Base-by-base conservation (phyloP, 1,140 invertebrate genomes). In the Rhizoglyphus robini region DNA sequence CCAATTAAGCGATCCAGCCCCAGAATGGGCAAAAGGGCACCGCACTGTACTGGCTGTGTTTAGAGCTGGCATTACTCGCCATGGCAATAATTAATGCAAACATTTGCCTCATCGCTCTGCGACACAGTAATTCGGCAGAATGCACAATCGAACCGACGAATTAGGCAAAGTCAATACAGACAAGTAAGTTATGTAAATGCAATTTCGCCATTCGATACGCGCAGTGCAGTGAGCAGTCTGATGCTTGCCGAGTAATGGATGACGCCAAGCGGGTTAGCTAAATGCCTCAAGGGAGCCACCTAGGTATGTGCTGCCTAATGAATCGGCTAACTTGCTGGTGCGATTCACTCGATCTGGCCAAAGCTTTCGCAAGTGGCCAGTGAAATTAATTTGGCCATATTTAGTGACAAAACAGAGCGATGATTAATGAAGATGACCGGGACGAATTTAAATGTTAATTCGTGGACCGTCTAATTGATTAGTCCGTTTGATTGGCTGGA, bases 61-160 rank as follows among this genome's bases (percentile, higher is more conserved):
- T n/a, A n/a, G n/a, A n/a, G n/a, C n/a, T n/a, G n/a, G n/a, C n/a
- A n/a, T n/a, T n/a, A 20, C 51, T 54, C 51, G 20, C 51, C 51
- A 54, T 54, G 51, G 51, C 51, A 54, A 54, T 54, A 54, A 54
- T 54, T 54, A 54, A 54, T 54, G 51, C 51, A 54, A 54, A 54
- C 51, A 54, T 32, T 41, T 11, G 36, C 36, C 36, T 41, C 41
- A 46, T 46, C 41, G 23, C 41, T 15, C 41, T 54, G 51, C 51
- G 51, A 54, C 51, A 27, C 31, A 27, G 8, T 54, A 8, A 32
- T 54, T 54, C 23, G 23, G 8, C 51, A 54, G 20, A 54, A 8
- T 5, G 23, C 15, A 20, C 51, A 54, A 54, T 54, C 51, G 51
- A 54, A 8, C 31, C 8, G 15, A 8, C 31, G 51, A 20, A 54